A percentile compares a stretch with the other conserved stretches of the same genome.
Evolutionary conservation across 2,888 invertebrate genomes (phyloP).

Genomic region (Pristionchus japonicus): DNA sequence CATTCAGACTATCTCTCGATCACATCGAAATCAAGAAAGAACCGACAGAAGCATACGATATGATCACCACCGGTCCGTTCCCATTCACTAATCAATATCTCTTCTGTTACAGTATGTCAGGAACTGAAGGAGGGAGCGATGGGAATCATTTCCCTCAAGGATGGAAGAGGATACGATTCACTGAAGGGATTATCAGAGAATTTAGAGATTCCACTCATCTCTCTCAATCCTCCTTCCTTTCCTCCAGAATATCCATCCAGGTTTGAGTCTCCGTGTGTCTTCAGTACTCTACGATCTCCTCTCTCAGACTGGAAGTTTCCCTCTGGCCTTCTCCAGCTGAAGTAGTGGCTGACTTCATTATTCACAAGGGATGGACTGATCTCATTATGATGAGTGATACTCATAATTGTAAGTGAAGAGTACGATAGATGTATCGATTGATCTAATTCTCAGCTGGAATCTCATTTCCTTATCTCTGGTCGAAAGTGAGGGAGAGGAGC

Average conservation of each 20-base stretch:
- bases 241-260: constrained; percentile 41
- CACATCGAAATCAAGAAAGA: constrained; percentile 59
- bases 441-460: constrained; percentile 63
- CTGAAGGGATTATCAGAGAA: constrained; percentile 62
- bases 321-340: constrained; percentile 95
- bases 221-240: constrained; percentile 49
- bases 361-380: constrained; percentile 90
- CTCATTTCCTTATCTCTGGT: constrained; percentile 69
- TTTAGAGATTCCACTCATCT: constrained; percentile 62
- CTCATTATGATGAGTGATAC: constrained; percentile 92
- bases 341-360: constrained; percentile 93
- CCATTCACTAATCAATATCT: background rate
- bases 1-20: constrained; percentile 60
- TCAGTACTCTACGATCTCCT: background rate
- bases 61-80: constrained; percentile 55
- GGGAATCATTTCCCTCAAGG: constrained; percentile 69
- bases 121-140: constrained; percentile 73
- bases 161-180: constrained; percentile 59
- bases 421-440: background rate
- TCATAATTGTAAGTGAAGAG: constrained; percentile 84
- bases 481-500: constrained; percentile 61
- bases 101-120: constrained; percentile 67
- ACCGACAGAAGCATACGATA: constrained; percentile 59
- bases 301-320: constrained; percentile 76
- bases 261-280: background rate